Conservation (phyloP, 2,888 invertebrate genomes). For the Fragum sueziense region DNA sequence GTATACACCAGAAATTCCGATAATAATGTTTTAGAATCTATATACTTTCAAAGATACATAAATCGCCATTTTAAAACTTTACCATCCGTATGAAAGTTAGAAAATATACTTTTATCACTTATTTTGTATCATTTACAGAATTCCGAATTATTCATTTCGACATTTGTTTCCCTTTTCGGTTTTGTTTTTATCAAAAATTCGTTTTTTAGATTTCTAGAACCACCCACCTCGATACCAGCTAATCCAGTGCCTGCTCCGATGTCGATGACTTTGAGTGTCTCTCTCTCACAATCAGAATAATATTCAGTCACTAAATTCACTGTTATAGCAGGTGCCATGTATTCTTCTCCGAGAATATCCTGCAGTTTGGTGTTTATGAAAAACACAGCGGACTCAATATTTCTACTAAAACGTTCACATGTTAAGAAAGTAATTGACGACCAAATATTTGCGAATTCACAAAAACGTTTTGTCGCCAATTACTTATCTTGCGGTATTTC, state of each 20-base stretch:
- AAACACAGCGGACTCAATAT: too few species aligned
- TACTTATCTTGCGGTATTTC: too few species aligned
- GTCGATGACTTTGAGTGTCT: background rate
- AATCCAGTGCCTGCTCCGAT: background rate
- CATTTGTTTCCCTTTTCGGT: background rate
- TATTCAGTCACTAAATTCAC: background rate
- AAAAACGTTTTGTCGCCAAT: too few species aligned
- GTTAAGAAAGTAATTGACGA: too few species aligned
- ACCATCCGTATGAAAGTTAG: background rate
- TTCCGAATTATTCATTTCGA: background rate
- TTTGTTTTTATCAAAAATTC: background rate
- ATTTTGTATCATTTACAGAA: background rate
- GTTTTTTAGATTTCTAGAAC: background rate
- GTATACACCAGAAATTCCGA: background rate
- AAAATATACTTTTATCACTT: background rate
- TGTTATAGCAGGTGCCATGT: background rate
- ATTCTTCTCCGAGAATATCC: background rate
- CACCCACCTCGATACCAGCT: background rate
- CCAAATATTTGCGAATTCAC: too few species aligned
- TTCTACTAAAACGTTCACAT: too few species aligned
- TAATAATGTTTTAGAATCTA: background rate
- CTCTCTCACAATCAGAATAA: background rate
- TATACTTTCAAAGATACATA: background rate
- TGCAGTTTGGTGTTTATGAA: too few species aligned
- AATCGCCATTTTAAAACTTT: background rate